Conservation (phyloP, 2,888 invertebrate species). For the Phortica magna region DNA sequence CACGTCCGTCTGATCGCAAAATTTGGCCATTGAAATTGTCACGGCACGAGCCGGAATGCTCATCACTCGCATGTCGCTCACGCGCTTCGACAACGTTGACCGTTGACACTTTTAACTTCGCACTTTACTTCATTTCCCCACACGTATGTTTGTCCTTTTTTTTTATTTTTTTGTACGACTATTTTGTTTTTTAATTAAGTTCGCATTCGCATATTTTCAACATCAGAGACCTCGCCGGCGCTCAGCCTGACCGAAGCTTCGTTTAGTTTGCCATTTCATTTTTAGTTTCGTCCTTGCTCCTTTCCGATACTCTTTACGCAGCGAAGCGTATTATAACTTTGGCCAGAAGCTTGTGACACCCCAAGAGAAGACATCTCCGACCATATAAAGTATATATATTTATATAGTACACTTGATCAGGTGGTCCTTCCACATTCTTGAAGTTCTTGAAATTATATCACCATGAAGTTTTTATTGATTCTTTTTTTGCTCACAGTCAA, state of each 20-base stretch:
- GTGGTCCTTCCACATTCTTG: too few relatives aligned
- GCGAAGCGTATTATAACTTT: too few relatives aligned
- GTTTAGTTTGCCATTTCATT: neutral
- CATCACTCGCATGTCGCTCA: neutral
- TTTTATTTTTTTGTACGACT: neutral
- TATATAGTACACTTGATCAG: too few relatives aligned
- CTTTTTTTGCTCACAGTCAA: too few relatives aligned
- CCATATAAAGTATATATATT: too few relatives aligned
- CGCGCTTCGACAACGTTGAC: neutral
- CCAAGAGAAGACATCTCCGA: too few relatives aligned
- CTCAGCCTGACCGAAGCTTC: neutral
- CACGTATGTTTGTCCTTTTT: neutral
- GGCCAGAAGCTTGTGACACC: too few relatives aligned
- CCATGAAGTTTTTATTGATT: too few relatives aligned
- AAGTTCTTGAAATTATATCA: too few relatives aligned
- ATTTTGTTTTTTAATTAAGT: slow-evolving; percentile 29
- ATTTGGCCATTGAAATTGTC: too few relatives aligned
- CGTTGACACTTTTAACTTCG: slow-evolving; percentile 43
- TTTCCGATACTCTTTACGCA: neutral
- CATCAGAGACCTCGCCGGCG: neutral
- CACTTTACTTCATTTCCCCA: slow-evolving; percentile 22
- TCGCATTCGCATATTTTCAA: slow-evolving; percentile 21
- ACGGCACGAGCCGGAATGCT: neutral
- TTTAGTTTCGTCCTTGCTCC: neutral
- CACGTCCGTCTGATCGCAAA: too few relatives aligned